Conservation (phyloP, 2,113 vertebrate species). For the Empidonax alnorum region DNA sequence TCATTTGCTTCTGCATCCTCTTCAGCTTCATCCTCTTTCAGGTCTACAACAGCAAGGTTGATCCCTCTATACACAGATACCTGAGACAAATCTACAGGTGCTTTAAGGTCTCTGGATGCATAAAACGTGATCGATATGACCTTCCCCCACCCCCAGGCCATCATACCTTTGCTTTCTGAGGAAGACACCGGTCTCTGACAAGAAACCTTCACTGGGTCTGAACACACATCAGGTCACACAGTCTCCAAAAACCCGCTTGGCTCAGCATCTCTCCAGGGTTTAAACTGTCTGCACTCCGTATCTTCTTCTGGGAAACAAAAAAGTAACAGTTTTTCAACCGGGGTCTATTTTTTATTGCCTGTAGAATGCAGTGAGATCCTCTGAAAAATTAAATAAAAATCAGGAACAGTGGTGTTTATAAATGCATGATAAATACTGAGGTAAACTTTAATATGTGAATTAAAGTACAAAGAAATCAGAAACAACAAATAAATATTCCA, state of each 20-base stretch:
- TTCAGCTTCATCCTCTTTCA: neutral
- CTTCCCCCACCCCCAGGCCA: neutral
- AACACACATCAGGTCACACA: neutral
- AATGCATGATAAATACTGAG: neutral
- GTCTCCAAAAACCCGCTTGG: neutral
- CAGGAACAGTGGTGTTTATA: neutral
- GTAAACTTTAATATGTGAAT: neutral
- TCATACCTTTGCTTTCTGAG: neutral
- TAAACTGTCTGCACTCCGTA: fast-evolving
- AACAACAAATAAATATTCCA: neutral
- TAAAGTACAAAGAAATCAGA: neutral
- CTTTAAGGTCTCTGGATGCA: neutral
- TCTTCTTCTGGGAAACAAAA: neutral
- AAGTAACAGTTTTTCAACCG: neutral
- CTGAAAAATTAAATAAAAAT: neutral
- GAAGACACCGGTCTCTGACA: neutral
- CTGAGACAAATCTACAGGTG: neutral
- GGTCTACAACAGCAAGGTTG: neutral
- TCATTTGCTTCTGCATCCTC: neutral
- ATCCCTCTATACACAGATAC: neutral
- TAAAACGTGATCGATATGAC: fast-evolving
- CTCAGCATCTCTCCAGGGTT: neutral
- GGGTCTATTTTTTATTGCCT: neutral
- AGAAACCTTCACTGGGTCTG: neutral
- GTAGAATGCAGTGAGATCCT: neutral